phyloP scores from a whole-genome alignment of 2,113 vertebrate genomes.

The Eptesicus fuscus region DNA sequence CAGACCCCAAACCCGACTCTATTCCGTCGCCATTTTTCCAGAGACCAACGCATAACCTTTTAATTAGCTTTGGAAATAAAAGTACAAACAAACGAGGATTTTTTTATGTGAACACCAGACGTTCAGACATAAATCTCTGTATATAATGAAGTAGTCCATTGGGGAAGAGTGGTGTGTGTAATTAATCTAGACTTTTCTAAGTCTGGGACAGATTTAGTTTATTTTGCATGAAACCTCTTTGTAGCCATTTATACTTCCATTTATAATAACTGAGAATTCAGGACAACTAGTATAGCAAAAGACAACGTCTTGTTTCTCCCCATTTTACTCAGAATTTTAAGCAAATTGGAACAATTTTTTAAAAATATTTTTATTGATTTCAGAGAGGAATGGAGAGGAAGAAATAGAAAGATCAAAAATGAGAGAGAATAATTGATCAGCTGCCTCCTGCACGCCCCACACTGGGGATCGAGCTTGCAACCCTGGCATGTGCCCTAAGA shows the following conservation, averaged over 20 bases:
- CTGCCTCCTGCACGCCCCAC: too few species aligned
- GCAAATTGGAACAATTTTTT: neutral
- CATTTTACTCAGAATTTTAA: neutral
- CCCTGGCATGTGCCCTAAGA: too few species aligned
- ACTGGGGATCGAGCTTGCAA: too few species aligned
- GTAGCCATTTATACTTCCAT: conserved; percentile 2
- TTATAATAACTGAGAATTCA: conserved; percentile 8
- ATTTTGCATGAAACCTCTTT: neutral
- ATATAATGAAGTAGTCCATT: neutral
- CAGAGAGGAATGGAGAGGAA: too few species aligned
- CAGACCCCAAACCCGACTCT: too few species aligned
- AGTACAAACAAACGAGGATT: neutral
- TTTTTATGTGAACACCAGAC: conserved; percentile 13
- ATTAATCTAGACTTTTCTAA: conserved; percentile 27
- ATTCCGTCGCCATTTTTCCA: too few species aligned
- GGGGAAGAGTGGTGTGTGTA: neutral
- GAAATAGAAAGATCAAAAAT: too few species aligned
- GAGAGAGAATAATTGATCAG: too few species aligned
- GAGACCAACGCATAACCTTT: conserved; percentile 53
- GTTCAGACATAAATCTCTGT: conserved; percentile 22
- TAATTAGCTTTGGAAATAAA: conserved; percentile 51
- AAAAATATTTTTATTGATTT: too few species aligned
- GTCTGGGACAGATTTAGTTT: neutral
- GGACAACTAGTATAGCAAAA: neutral
- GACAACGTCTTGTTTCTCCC: neutral